Conservation (phyloP, 1,140 invertebrate species). For the Carposina sasakii region DNA sequence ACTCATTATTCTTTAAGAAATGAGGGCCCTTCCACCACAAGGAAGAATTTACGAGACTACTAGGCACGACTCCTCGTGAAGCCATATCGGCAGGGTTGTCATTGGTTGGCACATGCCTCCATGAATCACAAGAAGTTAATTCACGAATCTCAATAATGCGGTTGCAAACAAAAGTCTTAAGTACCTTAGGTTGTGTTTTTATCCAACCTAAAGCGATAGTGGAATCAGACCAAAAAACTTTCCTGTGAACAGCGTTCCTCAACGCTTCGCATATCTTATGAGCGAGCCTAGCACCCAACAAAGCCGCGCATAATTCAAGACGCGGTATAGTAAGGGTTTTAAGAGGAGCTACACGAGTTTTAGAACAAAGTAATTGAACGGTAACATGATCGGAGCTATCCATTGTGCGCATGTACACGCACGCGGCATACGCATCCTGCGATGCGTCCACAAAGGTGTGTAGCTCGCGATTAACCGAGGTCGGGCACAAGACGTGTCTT, state of each 20-base stretch:
- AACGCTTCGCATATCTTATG: background rate
- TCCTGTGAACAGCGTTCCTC: background rate
- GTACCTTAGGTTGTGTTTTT: background rate
- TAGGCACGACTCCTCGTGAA: too few species aligned
- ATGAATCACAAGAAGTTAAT: slow-evolving; percentile 5
- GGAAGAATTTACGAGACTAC: background rate
- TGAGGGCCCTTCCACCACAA: slow-evolving; percentile 11
- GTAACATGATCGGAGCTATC: background rate
- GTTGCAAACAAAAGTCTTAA: slow-evolving; percentile 16
- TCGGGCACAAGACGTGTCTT: background rate
- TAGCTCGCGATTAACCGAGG: background rate
- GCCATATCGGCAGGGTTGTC: slow-evolving; percentile 10
- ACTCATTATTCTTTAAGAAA: slow-evolving; percentile 3
- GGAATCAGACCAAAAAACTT: slow-evolving; percentile 9
- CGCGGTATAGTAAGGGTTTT: slow-evolving; percentile 8
- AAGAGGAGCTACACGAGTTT: slow-evolving; percentile 4
- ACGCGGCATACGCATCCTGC: background rate
- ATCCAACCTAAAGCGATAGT: slow-evolving; percentile 12
- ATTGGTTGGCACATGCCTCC: slow-evolving; percentile 6
- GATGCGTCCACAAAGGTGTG: slow-evolving; percentile 1
- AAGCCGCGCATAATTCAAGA: slow-evolving; percentile 2
- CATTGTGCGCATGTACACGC: background rate
- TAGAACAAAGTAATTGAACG: slow-evolving; percentile 2
- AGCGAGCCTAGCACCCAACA: background rate
- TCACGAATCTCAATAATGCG: slow-evolving; percentile 11